Base-by-base conservation (phyloP, 2,888 invertebrate species). In the Hyles lineata region DNA sequence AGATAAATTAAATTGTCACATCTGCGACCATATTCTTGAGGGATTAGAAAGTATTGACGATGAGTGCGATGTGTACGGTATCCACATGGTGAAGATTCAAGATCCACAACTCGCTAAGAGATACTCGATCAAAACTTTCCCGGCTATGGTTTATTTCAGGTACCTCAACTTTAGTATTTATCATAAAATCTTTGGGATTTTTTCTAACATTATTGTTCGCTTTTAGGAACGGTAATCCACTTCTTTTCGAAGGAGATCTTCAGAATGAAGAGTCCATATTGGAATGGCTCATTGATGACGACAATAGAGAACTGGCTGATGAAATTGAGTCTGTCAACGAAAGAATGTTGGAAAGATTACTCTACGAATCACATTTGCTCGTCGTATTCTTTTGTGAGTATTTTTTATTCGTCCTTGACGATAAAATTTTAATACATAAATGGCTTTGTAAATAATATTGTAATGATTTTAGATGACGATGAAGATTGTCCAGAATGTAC, bases 321-420 rank as follows among this genome's bases (percentile, higher is more conserved):
- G 98, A 98, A 95, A 98, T 98, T 80, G 98, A 98, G 92, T 97
- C 98, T 52, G 98, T 98, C 11, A 98, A 98, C 85, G 97, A 97
- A 35, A 96, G 98, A 81, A 98, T 98, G 98, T 91, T 98, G 79
- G 97, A 97, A 78, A 96, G 98, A 82, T 95, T 98, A 71, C 95
- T 98, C 81, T 97, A 96, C 25, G 98, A 98, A 86, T 98, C 98
- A 21, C 97, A 98, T 72, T 96, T 98, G 80, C 94, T 98, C 74
- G 98, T 98, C 63, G 98, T 98, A 23, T 98, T 98, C 92, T 98
- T 98, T 91, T 98, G 98, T 98, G 95, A 96, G 94, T 89, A 8
- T 55, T 6, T 6, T 72, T 71, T 1, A 25, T n/a, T 29, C 15
- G 23, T 11, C 8, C 15, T 73, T 29, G n/a, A 32, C 17, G 8